Evolutionary conservation across 2,888 invertebrate genomes (phyloP).

Genomic region (Lepidocyrtinus sp.): DNA sequence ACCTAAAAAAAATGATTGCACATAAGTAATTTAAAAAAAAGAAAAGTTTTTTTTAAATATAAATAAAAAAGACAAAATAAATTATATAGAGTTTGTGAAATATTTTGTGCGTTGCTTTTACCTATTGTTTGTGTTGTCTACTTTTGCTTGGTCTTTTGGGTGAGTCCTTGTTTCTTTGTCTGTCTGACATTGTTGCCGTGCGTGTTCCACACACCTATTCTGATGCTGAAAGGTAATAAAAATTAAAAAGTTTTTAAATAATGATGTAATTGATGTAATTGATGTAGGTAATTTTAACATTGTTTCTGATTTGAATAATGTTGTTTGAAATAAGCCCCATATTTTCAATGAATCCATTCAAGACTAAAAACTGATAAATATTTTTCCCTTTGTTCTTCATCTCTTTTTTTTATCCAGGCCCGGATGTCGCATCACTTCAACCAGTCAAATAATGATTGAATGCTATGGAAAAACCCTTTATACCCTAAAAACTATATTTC

Average conservation of each 20-base stretch:
- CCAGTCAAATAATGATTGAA: slow-evolving; percentile 37
- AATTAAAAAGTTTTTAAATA: neutral
- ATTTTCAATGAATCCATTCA: no score
- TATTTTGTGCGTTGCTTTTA: slow-evolving; percentile 10
- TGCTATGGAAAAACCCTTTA: neutral
- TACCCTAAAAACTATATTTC: neutral
- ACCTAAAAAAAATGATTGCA: slow-evolving; percentile 33
- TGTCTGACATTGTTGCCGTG: neutral
- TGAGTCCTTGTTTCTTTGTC: neutral
- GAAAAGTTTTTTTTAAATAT: slow-evolving; percentile 30
- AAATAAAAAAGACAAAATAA: slow-evolving; percentile 17
- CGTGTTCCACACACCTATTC: neutral
- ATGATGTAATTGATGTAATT: no score
- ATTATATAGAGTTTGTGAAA: neutral
- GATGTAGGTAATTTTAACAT: no score
- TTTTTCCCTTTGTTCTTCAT: slow-evolving; percentile 16
- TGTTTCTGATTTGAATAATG: no score
- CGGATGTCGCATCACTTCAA: slow-evolving; percentile 30
- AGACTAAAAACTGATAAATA: neutral
- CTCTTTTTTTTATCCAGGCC: slow-evolving; percentile 36
- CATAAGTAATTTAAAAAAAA: slow-evolving; percentile 33
- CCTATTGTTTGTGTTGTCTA: slow-evolving; percentile 23
- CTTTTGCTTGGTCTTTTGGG: neutral
- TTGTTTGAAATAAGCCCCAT: neutral
- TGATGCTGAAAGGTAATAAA: neutral